Evolutionary conservation across 2,888 invertebrate genomes (phyloP).

Genomic region (Rhynchonema sp.): DNA sequence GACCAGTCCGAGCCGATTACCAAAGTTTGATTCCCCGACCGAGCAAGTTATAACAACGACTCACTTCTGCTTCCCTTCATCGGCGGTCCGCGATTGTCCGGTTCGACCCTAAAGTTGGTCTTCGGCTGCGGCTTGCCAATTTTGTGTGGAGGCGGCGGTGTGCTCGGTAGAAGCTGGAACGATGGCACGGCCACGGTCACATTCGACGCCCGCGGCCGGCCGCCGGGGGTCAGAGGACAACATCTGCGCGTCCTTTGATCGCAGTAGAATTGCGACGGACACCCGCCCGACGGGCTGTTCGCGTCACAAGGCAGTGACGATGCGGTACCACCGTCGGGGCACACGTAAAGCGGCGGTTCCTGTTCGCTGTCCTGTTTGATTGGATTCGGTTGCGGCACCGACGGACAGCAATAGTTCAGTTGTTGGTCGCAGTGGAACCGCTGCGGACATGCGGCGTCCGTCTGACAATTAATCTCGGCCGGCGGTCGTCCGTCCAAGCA

Average conservation of each 20-base stretch:
- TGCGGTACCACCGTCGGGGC: not conserved
- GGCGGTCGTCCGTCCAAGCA: not conserved
- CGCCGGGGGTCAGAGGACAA: not conserved
- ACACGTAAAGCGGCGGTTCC: not conserved
- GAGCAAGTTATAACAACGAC: too few relatives aligned
- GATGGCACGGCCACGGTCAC: too few relatives aligned
- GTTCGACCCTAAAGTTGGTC: too few relatives aligned
- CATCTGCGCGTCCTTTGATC: not conserved
- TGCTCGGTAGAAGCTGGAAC: too few relatives aligned
- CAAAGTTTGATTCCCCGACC: too few relatives aligned
- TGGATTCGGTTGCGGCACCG: too few relatives aligned
- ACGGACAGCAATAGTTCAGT: not conserved
- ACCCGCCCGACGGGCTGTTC: not conserved
- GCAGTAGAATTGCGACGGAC: not conserved
- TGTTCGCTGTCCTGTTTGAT: too few relatives aligned
- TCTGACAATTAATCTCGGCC: not conserved
- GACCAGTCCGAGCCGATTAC: too few relatives aligned
- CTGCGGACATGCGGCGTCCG: slow-evolving; percentile 3
- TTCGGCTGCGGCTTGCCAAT: too few relatives aligned
- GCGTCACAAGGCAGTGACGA: not conserved
- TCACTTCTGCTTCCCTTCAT: not conserved
- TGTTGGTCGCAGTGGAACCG: slow-evolving; percentile 4
- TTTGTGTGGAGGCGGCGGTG: too few relatives aligned
- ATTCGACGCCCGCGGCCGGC: not conserved
- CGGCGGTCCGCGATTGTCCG: too few relatives aligned